Evolutionary conservation across 2,113 vertebrate genomes (phyloP).

Genomic region (Leuciscus idus): DNA sequence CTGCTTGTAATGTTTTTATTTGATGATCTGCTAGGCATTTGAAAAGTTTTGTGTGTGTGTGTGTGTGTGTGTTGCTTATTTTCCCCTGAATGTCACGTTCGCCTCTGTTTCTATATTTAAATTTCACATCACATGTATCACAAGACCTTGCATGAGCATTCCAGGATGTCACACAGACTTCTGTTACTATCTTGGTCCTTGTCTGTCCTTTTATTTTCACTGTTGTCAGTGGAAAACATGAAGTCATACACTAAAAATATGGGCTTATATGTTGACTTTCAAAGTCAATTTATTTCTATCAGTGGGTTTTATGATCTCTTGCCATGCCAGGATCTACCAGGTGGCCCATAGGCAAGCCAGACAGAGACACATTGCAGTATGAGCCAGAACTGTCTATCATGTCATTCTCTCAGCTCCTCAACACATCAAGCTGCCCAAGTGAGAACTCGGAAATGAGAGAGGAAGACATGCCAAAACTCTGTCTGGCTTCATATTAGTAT

Average conservation of each 20-base stretch:
- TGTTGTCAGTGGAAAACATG: slow-evolving; percentile 7
- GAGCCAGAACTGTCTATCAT: slow-evolving; percentile 31
- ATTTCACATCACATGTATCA: not conserved
- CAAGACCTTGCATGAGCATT: not conserved
- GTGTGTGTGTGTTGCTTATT: not conserved
- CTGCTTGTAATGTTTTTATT: not conserved
- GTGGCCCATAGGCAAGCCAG: slow-evolving; percentile 30
- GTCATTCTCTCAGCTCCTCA: slow-evolving; percentile 30
- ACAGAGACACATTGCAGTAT: not conserved
- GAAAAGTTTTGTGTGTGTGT: too few relatives aligned
- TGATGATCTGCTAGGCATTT: not conserved
- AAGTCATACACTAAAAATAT: slow-evolving; percentile 13
- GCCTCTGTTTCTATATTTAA: slow-evolving; percentile 8
- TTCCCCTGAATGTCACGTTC: not conserved
- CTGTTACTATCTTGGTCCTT: slow-evolving; percentile 31
- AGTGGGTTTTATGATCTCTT: not conserved
- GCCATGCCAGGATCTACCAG: not conserved
- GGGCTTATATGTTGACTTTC: not conserved
- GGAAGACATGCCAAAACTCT: slow-evolving; percentile 20
- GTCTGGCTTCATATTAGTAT: not conserved
- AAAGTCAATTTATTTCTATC: not conserved
- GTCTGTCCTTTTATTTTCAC: slow-evolving; percentile 16
- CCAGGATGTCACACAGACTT: slow-evolving; percentile 25
- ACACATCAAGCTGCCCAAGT: slow-evolving; percentile 12
- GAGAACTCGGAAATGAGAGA: slow-evolving; percentile 26